Conservation (phyloP, 2,797 vertebrate species). For the Bufotes viridis region DNA sequence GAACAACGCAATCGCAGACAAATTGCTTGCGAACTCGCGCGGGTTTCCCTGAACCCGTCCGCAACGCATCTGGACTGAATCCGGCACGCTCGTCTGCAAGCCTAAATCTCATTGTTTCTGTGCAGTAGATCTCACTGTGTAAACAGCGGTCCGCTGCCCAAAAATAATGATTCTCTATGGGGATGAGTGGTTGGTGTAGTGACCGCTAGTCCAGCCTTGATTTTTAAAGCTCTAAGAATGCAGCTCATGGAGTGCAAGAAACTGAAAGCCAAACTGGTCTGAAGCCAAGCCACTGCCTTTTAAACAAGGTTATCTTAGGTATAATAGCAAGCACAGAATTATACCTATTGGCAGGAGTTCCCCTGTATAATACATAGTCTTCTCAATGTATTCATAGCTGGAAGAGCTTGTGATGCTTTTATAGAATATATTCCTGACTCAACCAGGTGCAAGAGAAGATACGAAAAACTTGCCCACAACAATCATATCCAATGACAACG, state of each 20-base stretch:
- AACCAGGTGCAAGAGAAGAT: slow-evolving; percentile 36
- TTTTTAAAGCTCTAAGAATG: slow-evolving; percentile 18
- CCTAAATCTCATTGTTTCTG: too few relatives aligned
- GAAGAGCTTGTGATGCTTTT: background rate
- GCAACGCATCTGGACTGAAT: too few relatives aligned
- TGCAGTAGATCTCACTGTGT: too few relatives aligned
- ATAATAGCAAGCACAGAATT: background rate
- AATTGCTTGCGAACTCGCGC: too few relatives aligned
- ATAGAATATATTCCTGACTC: slow-evolving; percentile 9
- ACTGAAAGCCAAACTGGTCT: slow-evolving; percentile 31
- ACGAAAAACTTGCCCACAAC: background rate
- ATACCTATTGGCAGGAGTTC: slow-evolving; percentile 34
- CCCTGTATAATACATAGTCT: background rate
- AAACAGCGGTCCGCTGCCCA: too few relatives aligned
- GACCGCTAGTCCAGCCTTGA: background rate
- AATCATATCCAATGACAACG: slow-evolving; percentile 1
- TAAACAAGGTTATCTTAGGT: slow-evolving; percentile 42
- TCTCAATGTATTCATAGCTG: background rate
- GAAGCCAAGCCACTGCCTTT: slow-evolving; percentile 34
- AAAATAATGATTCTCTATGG: too few relatives aligned
- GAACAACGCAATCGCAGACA: too few relatives aligned
- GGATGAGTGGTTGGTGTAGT: too few relatives aligned
- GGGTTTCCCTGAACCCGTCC: too few relatives aligned
- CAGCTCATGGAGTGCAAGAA: slow-evolving; percentile 34
- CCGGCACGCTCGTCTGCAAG: too few relatives aligned